Base-by-base conservation (phyloP, 2,888 invertebrate genomes). In the Acanthosepion pharaonis region DNA sequence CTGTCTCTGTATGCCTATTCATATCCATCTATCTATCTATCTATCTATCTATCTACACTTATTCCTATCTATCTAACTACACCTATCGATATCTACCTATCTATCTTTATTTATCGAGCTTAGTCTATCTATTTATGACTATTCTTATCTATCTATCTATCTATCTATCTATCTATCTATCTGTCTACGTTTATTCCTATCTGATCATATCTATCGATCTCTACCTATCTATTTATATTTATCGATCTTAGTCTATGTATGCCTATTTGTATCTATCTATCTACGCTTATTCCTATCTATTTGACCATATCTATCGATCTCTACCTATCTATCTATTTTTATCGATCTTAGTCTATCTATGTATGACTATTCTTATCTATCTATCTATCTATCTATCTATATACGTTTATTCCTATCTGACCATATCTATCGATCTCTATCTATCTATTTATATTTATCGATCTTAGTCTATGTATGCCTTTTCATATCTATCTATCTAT, bases 341-440 rank as follows among this genome's bases (percentile, higher is more conserved):
- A n/a, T 11, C n/a, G n/a, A 9, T 78, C 15, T 78, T 6, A n/a
- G 1, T 78, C 78, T 28, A 1, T 78, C 28, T n/a, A 9, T n/a
- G 0, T 64, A 8, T n/a, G 8, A 0, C 15, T 2, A 1, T n/a
- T 9, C 9, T 0, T 78, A 4, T n/a, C n/a, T n/a, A n/a, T 28
- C 8, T n/a, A 8, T 9, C 28, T 6, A 8, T 28, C 78, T 28
- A n/a, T 78, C n/a, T 64, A 9, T n/a, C n/a, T 11, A n/a, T 28
- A 9, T n/a, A n/a, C n/a, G n/a, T n/a, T n/a, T n/a, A n/a, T n/a
- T n/a, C n/a, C 15, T 28, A 9, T 78, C 8, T 28, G n/a, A n/a
- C n/a, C n/a, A n/a, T n/a, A 8, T 15, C n/a, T n/a, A 2, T 78
- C n/a, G n/a, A n/a, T 28, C 1, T 25, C 25, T 25, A 5, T 42